Percentiles rank a stretch among this genome's conserved stretches.
phyloP scores from a whole-genome alignment of 53 echinoderm and acorn worm species.

The Apostichopus leukothele region DNA sequence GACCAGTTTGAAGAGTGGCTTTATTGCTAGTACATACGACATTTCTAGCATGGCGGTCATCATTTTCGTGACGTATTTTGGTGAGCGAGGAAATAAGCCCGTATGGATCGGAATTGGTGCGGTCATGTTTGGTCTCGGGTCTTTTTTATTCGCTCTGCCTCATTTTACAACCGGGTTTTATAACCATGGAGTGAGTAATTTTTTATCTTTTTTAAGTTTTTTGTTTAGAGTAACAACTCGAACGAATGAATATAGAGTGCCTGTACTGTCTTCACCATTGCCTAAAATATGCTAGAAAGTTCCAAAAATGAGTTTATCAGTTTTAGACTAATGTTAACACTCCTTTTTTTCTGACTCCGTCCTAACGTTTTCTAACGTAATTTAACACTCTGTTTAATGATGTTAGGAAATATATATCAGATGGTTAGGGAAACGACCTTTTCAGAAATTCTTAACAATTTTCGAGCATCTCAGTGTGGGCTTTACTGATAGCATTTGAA shows the following conservation, averaged over 20 bases:
- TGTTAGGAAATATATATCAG: no score
- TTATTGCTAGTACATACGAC: slow-evolving; percentile 90
- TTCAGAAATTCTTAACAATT: no score
- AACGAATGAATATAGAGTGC: neutral
- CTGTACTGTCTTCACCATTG: neutral
- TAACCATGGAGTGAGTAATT: slow-evolving; percentile 51
- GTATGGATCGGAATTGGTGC: slow-evolving; percentile 83
- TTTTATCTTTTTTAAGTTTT: neutral
- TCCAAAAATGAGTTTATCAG: no score
- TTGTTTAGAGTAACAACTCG: neutral
- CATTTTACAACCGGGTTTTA: slow-evolving; percentile 84
- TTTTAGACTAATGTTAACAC: no score
- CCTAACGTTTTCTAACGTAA: no score
- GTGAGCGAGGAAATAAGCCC: slow-evolving; percentile 82
- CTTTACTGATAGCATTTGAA: no score
- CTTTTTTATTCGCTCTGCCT: slow-evolving; percentile 71
- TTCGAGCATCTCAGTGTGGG: no score
- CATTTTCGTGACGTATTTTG: slow-evolving; percentile 88
- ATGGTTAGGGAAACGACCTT: no score
- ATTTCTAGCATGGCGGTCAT: slow-evolving; percentile 80
- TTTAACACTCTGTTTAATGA: no score
- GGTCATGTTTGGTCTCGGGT: slow-evolving; percentile 77
- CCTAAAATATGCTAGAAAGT: no score
- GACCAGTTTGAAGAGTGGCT: slow-evolving; percentile 83
- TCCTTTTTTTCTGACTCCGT: no score